Evolutionary conservation across 2,797 vertebrate species (phyloP).

Genomic region (Acrossocheilus wenchowensis): DNA sequence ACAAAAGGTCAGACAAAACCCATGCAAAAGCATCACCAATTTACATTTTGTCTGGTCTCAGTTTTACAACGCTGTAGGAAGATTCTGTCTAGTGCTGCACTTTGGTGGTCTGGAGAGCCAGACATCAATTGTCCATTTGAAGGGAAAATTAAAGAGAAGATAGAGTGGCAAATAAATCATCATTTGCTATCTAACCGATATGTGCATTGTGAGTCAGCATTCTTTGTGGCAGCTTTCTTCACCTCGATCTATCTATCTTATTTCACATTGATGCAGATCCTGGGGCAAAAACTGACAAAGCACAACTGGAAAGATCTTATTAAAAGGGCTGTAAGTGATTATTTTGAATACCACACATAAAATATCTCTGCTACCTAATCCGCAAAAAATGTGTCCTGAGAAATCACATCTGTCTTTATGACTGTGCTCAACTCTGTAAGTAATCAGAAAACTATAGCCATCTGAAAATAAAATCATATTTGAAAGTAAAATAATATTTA

Average conservation of each 20-base stretch:
- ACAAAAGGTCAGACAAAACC: neutral
- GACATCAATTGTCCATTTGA: conserved; percentile 33
- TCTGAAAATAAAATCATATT: neutral
- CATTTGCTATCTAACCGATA: conserved; percentile 34
- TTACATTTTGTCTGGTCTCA: neutral
- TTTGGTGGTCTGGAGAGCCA: conserved; percentile 24
- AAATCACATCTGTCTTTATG: neutral
- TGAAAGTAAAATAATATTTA: neutral
- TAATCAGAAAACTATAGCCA: neutral
- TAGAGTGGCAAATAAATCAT: conserved; percentile 46
- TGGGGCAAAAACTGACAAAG: conserved; percentile 15
- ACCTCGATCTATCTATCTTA: neutral
- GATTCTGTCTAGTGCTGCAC: conserved; percentile 20
- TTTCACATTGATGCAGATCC: conserved; percentile 23
- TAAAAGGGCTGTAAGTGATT: neutral
- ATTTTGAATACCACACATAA: neutral
- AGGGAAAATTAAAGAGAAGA: conserved; percentile 43
- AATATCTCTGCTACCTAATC: neutral
- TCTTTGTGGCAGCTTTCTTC: conserved; percentile 12
- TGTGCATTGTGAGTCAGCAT: conserved; percentile 26
- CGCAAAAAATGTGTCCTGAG: neutral
- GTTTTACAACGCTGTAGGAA: neutral
- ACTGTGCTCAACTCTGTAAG: neutral
- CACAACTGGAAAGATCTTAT: conserved; percentile 1
- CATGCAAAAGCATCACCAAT: neutral